Base-by-base conservation (phyloP, 2,888 invertebrate species). In the Ischnus inquisitorius region DNA sequence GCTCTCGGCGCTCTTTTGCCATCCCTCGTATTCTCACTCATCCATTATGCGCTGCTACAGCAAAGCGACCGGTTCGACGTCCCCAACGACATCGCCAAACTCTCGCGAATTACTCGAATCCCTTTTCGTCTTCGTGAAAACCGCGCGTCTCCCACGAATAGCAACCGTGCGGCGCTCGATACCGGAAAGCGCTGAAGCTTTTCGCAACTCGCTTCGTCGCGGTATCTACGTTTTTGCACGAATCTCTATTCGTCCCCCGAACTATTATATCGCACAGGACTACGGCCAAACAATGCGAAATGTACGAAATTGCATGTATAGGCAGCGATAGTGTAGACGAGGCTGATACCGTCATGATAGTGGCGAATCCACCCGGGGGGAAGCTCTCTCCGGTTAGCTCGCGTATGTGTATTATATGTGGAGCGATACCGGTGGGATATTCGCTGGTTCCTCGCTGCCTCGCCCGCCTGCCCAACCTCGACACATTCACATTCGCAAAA, bases 141-240 rank as follows among this genome's bases (percentile, higher is more conserved):
- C 6, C 34, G n/a, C n/a, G n/a, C n/a, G 6, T 34, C 0, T 34
- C 34, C 1, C 6, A 34, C 34, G 34, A 34, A 34, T 1, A 34
- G 34, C 34, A 34, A 8, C 34, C 0, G 34, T 34, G 1, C 34
- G 8, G 86, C 28, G 22, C 48, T 68, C 68, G 28, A 14, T 57
- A 39, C 68, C 64, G 68, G 80, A 79, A 85, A 85, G 41, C 46
- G 71, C 72, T 19, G 75, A 84, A 81, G 83, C 84, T 82, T 86
- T 79, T 79, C 80, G 79, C 76, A 74, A 71, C 83, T 74, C 76
- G 83, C 79, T 74, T 71, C 72, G 82, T 75, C 77, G 84, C 60
- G 1, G 14, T 34, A 34, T 34, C 34, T 34, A 34, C 1, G 34
- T 6, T 6, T 28, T 4, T 79, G 41, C 48, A 16, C 51, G 3